Base-by-base conservation (phyloP, 2,797 vertebrate species). In the Karalla daura region DNA sequence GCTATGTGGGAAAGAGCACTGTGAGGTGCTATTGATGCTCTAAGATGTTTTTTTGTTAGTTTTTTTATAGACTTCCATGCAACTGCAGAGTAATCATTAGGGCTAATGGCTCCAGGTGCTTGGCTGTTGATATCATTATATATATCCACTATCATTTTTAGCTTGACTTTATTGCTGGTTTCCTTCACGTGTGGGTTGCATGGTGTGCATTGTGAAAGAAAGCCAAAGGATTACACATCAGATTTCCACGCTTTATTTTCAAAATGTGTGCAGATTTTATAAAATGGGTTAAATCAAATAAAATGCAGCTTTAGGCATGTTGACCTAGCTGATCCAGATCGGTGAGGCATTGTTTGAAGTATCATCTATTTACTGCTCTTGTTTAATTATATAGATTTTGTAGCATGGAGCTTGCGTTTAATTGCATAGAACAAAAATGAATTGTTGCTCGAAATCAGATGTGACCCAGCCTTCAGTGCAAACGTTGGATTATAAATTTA, bases 401-500 rank as follows among this genome's bases (percentile, higher is more conserved):
- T n/a, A n/a, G 20, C 10, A 45, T 28, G 4, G n/a, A 27, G 32
- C n/a, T 53, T 14, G 1, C 49, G 33, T 54, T 59, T 35, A 40
- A 37, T 53, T 60, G 20, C 25, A 44, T 4, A 15, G 7, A 12
- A 18, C 8, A 36, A 66, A 56, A 23, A 25, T 10, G 32, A 63
- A 73, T 61, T 11, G 63, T 40, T 35, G 10, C 1, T 23, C 41
- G 58, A 53, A 67, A 59, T 67, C 20, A 8, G 23, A 43, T n/a
- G 5, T 50, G 39, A 63, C 63, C 23, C 1, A 54, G 36, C n/a
- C 33, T 33, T 62, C 33, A 5, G 21, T 58, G 17, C 47, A 62
- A 78, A 79, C 58, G 46, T 37, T 63, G 36, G 44, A 70, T 72
- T 63, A 74, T 66, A 53, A 67, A 86, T 88, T 23, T 75, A 80